Conservation (phyloP, 2,888 invertebrate species). For the Brenthis ino region DNA sequence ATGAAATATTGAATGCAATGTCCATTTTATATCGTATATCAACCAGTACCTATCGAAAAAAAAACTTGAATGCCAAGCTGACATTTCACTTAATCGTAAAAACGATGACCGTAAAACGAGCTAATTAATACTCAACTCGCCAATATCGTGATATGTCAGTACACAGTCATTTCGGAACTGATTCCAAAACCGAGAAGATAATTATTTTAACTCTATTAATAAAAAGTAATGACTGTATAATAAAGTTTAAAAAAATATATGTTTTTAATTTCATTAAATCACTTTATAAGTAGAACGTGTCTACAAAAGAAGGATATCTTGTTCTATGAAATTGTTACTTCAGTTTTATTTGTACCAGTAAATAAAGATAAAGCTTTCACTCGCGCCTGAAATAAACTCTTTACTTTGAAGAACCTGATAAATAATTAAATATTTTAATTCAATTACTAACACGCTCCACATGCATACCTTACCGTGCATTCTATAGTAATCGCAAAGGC, state of each 20-base stretch:
- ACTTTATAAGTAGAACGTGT: too few relatives aligned
- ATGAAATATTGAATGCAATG: too few relatives aligned
- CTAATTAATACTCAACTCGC: constrained; percentile 35
- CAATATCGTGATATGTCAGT: constrained; percentile 53
- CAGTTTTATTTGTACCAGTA: not conserved
- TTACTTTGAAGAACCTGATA: not conserved
- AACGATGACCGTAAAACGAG: constrained; percentile 30
- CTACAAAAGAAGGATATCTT: too few relatives aligned
- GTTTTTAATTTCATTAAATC: too few relatives aligned
- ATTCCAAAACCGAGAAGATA: constrained; percentile 28
- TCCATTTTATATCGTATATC: not conserved
- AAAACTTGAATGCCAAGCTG: constrained; percentile 23
- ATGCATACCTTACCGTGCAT: constrained; percentile 42
- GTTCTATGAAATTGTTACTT: not conserved
- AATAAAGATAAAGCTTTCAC: not conserved
- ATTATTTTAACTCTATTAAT: constrained; percentile 36
- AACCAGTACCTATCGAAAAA: constrained; percentile 5
- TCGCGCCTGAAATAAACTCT: not conserved
- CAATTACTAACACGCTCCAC: constrained; percentile 33
- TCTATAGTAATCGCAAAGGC: constrained; percentile 55
- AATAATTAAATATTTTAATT: constrained; percentile 34
- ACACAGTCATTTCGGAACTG: constrained; percentile 16
- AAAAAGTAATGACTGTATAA: constrained; percentile 25
- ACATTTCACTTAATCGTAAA: constrained; percentile 36
- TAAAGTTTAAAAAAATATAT: not conserved